A percentile compares a stretch with the other conserved stretches of the same genome.
phyloP scores from a whole-genome alignment of 2,113 vertebrate genomes.

The Epinephelus moara region DNA sequence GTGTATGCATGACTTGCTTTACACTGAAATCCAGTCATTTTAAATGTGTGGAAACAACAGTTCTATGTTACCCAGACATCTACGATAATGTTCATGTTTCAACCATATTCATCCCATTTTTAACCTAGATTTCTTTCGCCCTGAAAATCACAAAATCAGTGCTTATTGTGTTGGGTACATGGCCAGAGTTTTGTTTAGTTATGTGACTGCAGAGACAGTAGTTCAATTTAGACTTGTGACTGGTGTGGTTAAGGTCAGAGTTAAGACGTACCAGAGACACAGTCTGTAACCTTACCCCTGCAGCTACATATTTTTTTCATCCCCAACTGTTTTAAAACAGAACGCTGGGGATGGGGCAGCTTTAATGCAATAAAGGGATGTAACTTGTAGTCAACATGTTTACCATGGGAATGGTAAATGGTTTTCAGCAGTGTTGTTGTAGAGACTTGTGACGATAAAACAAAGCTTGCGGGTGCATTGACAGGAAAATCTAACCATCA shows the following conservation, averaged over 20 bases:
- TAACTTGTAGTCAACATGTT: not conserved
- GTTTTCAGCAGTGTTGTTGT: not conserved
- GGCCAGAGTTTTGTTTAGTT: not conserved
- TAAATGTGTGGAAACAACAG: not conserved
- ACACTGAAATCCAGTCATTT: not conserved
- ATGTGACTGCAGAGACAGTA: constrained; percentile 5
- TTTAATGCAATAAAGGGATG: not conserved
- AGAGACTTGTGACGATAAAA: constrained; percentile 6
- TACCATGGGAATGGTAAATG: not conserved
- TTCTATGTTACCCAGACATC: not conserved
- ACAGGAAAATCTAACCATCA: constrained; percentile 12
- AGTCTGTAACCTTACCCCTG: not conserved
- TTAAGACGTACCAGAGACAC: not conserved
- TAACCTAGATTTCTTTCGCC: not conserved
- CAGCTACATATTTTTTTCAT: constrained; percentile 2
- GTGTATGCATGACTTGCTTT: not conserved
- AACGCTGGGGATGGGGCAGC: not conserved
- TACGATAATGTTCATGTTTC: not conserved
- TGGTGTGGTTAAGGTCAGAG: constrained; percentile 2
- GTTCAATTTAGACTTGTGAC: constrained; percentile 18
- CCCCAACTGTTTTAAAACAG: not conserved
- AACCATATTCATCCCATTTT: not conserved
- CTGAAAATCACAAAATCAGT: not conserved
- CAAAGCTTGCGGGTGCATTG: not conserved
- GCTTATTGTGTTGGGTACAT: not conserved